phyloP scores from a whole-genome alignment of 2,113 vertebrate species.

The Phaethon lepturus region DNA sequence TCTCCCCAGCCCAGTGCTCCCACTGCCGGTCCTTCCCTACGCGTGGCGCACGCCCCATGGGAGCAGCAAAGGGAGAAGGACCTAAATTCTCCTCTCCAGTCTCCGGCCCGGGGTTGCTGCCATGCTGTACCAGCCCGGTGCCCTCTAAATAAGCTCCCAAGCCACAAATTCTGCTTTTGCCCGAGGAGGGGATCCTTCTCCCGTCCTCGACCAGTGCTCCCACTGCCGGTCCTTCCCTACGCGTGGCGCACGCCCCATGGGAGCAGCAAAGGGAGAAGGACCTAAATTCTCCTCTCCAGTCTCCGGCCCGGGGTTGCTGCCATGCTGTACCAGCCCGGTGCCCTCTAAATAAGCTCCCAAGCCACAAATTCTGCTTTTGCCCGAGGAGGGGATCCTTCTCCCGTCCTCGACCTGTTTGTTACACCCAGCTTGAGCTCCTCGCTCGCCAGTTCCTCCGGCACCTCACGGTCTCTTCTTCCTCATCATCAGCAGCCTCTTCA shows the following conservation, averaged over 20 bases:
- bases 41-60: fast-evolving
- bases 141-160: not conserved
- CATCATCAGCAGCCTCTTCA: not conserved
- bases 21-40: not conserved
- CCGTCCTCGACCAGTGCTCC: not conserved
- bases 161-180: not conserved
- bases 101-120: not conserved
- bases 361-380: not conserved
- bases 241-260: fast-evolving
- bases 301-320: not conserved
- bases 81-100: not conserved
- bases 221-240: not conserved
- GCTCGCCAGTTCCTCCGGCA: not conserved
- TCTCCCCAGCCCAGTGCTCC: not conserved
- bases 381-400: not conserved
- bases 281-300: not conserved
- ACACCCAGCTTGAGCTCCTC: not conserved
- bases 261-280: not conserved
- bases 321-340: fast-evolving
- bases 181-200: not conserved
- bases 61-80: not conserved
- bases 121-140: fast-evolving
- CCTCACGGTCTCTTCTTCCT: not conserved
- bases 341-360: not conserved
- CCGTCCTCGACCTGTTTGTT: not conserved